A percentile compares a stretch with the other conserved stretches of the same genome.
Conservation (phyloP, 2,888 invertebrate genomes). For the Drosophila algonquin region DNA sequence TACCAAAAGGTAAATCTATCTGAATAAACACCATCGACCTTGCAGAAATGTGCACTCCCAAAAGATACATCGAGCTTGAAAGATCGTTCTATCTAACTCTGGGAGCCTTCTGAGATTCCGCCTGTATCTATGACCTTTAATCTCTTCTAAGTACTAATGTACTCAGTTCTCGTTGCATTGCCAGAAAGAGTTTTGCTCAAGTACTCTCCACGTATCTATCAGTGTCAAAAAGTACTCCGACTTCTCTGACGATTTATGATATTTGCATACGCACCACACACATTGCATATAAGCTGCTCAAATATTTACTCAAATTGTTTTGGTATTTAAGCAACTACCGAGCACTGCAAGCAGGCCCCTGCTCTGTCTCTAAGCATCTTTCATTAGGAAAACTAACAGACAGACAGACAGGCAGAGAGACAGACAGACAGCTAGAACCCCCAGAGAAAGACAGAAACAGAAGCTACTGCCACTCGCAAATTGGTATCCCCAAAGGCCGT, state of each 20-base stretch:
- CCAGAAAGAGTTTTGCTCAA: conserved; percentile 44
- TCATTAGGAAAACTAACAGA: conserved; percentile 9
- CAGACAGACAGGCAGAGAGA: conserved; percentile 33
- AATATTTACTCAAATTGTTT: conserved; percentile 64
- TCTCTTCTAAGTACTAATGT: neutral
- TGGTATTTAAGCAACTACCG: conserved; percentile 59
- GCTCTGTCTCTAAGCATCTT: conserved; percentile 5
- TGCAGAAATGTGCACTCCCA: no score
- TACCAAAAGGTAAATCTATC: no score
- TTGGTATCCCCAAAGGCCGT: conserved; percentile 24
- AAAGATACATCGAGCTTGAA: no score
- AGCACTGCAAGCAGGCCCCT: conserved; percentile 3
- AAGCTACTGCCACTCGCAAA: conserved; percentile 8
- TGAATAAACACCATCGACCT: no score
- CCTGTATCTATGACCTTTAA: neutral
- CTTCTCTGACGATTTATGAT: conserved; percentile 25
- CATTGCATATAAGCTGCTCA: conserved; percentile 39
- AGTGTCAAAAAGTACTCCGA: conserved; percentile 16
- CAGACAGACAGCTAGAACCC: conserved; percentile 37
- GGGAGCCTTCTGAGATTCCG: no score
- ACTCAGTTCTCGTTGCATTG: conserved; percentile 5
- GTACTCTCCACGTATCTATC: conserved; percentile 34
- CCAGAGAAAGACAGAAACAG: conserved; percentile 29
- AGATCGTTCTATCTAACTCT: no score
- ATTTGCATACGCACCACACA: conserved; percentile 43